Evolutionary conservation across 37 sponge, comb jelly and placozoan genomes (phyloP).

Genomic region (Bolinopsis microptera): DNA sequence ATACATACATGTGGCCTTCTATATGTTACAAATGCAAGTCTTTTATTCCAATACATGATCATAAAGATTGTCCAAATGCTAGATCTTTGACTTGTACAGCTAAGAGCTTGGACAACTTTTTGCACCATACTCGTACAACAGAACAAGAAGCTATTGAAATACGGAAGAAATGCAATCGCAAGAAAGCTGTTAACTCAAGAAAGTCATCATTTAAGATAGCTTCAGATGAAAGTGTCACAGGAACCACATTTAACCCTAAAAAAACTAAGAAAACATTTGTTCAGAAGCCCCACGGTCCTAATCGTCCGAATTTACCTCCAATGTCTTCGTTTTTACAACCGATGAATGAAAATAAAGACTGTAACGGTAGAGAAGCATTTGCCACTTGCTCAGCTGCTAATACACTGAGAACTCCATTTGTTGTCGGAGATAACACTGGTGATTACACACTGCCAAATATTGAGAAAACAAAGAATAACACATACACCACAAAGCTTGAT

Average conservation of each 20-base stretch:
- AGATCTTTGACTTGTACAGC: background rate
- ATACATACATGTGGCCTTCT: background rate
- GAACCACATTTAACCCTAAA: conserved; percentile 3
- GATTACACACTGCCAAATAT: background rate
- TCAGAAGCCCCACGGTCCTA: no score
- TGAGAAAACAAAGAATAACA: background rate
- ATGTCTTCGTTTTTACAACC: background rate
- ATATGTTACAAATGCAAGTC: background rate
- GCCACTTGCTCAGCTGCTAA: no score
- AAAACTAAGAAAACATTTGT: background rate
- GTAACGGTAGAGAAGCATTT: background rate
- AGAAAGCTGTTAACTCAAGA: background rate
- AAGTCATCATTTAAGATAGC: background rate
- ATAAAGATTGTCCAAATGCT: conserved; percentile 1
- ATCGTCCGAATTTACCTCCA: background rate
- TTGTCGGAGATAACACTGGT: background rate
- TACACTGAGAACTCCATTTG: no score
- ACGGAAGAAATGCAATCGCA: background rate
- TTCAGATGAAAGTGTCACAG: background rate
- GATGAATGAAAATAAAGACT: background rate
- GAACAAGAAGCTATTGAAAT: background rate
- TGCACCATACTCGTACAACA: background rate
- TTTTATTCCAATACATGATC: conserved; percentile 18
- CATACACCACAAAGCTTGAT: background rate
- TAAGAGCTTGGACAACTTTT: background rate